A percentile compares a stretch with the other conserved stretches of the same genome.
Evolutionary conservation across 2,888 invertebrate genomes (phyloP).

Genomic region (Rhagonycha fulva): DNA sequence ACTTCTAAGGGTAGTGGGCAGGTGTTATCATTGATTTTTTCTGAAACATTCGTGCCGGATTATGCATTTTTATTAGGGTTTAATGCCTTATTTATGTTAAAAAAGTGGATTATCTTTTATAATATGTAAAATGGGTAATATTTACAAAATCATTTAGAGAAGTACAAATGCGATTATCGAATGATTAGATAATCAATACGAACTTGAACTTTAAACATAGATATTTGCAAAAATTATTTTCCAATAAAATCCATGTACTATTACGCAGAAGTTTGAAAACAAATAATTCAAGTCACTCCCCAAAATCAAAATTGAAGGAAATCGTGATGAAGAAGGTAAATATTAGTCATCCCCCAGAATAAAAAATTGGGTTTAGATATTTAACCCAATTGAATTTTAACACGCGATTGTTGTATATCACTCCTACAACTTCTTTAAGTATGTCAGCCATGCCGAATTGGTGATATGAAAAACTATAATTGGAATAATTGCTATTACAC

Average conservation of each 20-base stretch:
- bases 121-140: background rate
- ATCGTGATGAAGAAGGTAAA: background rate
- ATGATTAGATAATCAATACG: background rate
- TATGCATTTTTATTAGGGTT: background rate
- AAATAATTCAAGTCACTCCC: background rate
- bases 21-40: background rate
- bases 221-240: background rate
- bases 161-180: background rate
- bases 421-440: background rate
- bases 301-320: background rate
- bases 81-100: background rate
- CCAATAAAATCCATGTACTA: too few species aligned
- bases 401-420: conserved; percentile 7
- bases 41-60: background rate
- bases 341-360: background rate
- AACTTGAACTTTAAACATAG: background rate
- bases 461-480: background rate
- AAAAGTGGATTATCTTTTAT: background rate
- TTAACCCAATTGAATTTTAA: background rate
- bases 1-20: background rate
- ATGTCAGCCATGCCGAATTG: background rate
- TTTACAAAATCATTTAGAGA: background rate
- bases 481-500: background rate
- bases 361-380: background rate
- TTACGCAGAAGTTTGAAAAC: background rate